Base-by-base conservation (phyloP, 2,888 invertebrate genomes). In the Carcina quercana region DNA sequence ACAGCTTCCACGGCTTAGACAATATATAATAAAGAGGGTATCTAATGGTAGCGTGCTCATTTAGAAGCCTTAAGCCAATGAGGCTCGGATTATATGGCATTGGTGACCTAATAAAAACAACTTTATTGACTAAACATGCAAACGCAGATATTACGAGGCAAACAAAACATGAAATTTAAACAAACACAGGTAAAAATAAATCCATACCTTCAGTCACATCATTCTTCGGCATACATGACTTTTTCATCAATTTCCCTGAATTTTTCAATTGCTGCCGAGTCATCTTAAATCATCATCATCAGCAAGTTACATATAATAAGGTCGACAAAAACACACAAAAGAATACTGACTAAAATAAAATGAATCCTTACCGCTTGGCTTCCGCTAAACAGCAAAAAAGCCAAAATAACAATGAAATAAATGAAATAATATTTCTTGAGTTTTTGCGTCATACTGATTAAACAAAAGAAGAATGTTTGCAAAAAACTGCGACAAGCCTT, bases 181-280 rank as follows among this genome's bases (percentile, higher is more conserved):
- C n/a, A n/a, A n/a, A n/a, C n/a, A 17, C 17, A 17, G 17, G 5
- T 5, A 5, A 17, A 17, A 5, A 17, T 5, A 17, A 17, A 17
- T 7, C 17, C 17, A 53, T 61, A 89, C 89, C 88, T 63, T 84
- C 72, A 5, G 86, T 80, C 0, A 85, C 82, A 43, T 86, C 86
- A 19, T 84, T 84, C 66, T 91, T 91, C 3, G 88, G 86, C 53
- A 86, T 74, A 37, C 91, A 91, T 0, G 86, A 75, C 40, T 89
- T 89, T 28, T 90, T 83, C 67, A 91, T 84, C 10, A 89, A 52
- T 53, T 85, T 87, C 1, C 86, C 86, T 0, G 90, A 86, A 28
- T 88, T 86, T 51, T 86, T 85, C 47, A 91, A 68, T 51, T 91
- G 91, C 12, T 88, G 87, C 30, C 79, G 62, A 21, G 84, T 70